A percentile compares a stretch with the other conserved stretches of the same genome.
Conservation (phyloP, 1,140 invertebrate species). For the Lamellibrachia luymesi region DNA sequence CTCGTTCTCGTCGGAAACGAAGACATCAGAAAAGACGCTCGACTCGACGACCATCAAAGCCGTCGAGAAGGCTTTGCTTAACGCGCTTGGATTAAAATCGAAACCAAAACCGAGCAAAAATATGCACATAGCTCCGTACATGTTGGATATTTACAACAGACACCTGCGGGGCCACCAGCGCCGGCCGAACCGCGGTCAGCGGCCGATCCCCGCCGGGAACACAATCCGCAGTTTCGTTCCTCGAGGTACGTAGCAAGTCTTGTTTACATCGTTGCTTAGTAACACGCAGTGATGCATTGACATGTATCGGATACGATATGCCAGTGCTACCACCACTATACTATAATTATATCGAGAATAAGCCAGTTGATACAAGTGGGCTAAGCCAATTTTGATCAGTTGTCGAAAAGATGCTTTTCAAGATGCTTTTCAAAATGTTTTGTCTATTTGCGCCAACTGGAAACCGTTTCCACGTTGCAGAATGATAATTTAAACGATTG, state of each 20-base stretch:
- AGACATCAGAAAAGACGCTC: background rate
- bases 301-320: background rate
- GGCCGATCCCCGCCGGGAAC: background rate
- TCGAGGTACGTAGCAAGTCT: background rate
- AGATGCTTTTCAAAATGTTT: background rate
- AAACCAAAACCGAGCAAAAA: background rate
- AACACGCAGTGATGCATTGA: background rate
- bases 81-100: conserved; percentile 14
- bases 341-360: background rate
- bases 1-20: background rate
- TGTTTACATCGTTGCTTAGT: background rate
- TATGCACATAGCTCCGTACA: conserved; percentile 1
- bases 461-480: too few relatives aligned
- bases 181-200: background rate
- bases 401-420: background rate
- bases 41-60: background rate
- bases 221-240: background rate
- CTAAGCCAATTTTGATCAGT: background rate
- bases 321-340: too few relatives aligned
- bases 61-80: background rate
- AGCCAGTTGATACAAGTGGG: background rate
- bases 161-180: background rate
- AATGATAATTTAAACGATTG: too few relatives aligned
- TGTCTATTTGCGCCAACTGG: background rate
- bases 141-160: conserved; percentile 7